Conservation (phyloP, 2,888 invertebrate species). For the Folsomia manolachei region DNA sequence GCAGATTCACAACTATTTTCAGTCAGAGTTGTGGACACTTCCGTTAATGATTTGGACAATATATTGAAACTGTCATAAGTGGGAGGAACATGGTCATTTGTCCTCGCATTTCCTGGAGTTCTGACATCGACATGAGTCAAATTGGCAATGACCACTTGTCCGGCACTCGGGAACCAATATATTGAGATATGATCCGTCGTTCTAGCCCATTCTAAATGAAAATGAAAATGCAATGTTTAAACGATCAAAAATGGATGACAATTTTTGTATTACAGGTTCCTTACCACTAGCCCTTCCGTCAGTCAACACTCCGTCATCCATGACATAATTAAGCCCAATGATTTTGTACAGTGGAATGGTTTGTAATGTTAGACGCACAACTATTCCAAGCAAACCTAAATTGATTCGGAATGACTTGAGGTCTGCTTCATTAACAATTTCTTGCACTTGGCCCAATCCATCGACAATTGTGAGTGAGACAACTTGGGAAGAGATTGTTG, state of each 20-base stretch:
- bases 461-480: constrained; percentile 23
- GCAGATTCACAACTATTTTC: background rate
- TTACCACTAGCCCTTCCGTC: constrained; percentile 12
- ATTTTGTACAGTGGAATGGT: constrained; percentile 24
- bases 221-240: too few species aligned
- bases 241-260: too few species aligned
- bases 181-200: constrained; percentile 12
- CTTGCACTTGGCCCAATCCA: constrained; percentile 13
- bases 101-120: constrained; percentile 4
- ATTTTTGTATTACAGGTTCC: too few species aligned
- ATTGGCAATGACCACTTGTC: background rate
- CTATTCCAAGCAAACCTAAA: constrained; percentile 27
- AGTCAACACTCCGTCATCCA: background rate
- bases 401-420: constrained; percentile 25
- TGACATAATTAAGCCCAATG: constrained; percentile 5
- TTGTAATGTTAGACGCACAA: constrained; percentile 9
- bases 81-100: constrained; percentile 11
- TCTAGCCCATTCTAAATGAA: background rate
- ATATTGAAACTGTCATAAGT: background rate
- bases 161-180: constrained; percentile 21
- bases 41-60: background rate
- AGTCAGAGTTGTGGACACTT: background rate
- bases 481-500: constrained; percentile 18
- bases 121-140: constrained; percentile 16
- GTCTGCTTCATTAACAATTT: constrained; percentile 6